Evolutionary conservation across 2,797 vertebrate genomes (phyloP), one percentile per base, ranked within the genome.

Genomic region (Gouania willdenowi): DNA sequence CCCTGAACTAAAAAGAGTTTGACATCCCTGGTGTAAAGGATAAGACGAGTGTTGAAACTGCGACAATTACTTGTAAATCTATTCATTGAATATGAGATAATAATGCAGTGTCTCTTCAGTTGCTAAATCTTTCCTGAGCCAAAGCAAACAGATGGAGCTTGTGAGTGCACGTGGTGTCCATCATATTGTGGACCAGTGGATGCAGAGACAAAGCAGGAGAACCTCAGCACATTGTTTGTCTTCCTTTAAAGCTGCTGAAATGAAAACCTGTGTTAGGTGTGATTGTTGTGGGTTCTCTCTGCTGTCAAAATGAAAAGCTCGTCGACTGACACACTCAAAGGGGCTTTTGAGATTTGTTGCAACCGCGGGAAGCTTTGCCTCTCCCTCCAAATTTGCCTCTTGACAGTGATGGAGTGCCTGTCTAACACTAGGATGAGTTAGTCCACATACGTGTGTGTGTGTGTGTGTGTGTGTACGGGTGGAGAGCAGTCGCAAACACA

Each of bases 331-430:
- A 81, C 66, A 74, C 83, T 81, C 76, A 82, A 81, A 81, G 74
- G 71, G 71, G 60, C 77, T 83, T 78, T 76, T 81, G 68, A 83
- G 78, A 79, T 76, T 78, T 71, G 63, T 75, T 77, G 76, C 73
- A 72, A 76, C 76, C 71, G 54, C 70, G 66, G 77, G 82, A 87
- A 84, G 73, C 66, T n/a, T n/a, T 21, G 69, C 61, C 67, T 79
- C 66, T 84, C 80, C 59, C 40, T 70, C 72, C 71, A 67, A 84
- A 87, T 87, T 75, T 82, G 53, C 68, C 63, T 56, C 68, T 68
- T 85, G 85, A 85, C 87, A 86, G 73, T 87, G 84, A 87, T 70
- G 72, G 77, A 84, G 84, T 30, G 73, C 41, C 72, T 66, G 82
- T 83, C 79, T 79, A 55, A 72, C 62, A 48, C 66, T 56, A 66